These are phyloP conservation scores for Halictus rubicundus DNA, from an alignment of 1,140 invertebrate genomes.

Conservation along the genomic window DNA sequence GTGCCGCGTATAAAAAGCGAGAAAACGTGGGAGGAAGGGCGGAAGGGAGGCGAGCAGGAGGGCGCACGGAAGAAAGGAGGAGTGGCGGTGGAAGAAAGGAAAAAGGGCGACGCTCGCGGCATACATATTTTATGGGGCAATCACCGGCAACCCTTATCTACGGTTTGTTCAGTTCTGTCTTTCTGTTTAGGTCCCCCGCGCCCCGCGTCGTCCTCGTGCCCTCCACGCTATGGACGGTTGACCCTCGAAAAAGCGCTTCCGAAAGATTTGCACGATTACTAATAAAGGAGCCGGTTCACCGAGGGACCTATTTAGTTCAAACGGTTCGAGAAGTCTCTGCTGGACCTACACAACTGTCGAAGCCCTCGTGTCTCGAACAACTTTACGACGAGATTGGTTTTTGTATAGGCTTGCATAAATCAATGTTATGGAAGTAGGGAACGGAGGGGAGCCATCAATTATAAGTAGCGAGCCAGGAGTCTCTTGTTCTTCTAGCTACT, in stretches of 20 bases:
- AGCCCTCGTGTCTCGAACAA: neutral
- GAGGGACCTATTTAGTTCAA: conserved; percentile 19
- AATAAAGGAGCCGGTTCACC: conserved; percentile 55
- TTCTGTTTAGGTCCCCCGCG: conserved; percentile 53
- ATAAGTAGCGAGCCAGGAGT: neutral
- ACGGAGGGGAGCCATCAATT: neutral
- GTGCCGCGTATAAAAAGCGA: conserved; percentile 45
- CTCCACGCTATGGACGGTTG: conserved; percentile 27
- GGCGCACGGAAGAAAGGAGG: neutral
- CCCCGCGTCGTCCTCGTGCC: neutral
- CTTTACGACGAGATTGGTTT: neutral
- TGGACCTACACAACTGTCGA: neutral
- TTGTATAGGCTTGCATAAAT: neutral
- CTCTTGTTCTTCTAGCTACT: neutral
- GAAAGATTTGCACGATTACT: conserved; percentile 70
- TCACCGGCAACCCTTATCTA: conserved; percentile 78
- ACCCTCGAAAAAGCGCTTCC: conserved; percentile 61
- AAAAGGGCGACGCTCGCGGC: conserved; percentile 69
- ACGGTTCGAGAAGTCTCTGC: conserved; percentile 36
- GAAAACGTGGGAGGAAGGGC: conserved; percentile 28
- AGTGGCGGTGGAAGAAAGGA: conserved; percentile 45
- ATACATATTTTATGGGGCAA: conserved; percentile 80
- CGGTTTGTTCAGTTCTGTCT: conserved; percentile 77
- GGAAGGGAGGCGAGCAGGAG: neutral
- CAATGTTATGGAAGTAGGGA: neutral